Conservation (phyloP, 2,113 vertebrate genomes). For the Platichthys flesus region DNA sequence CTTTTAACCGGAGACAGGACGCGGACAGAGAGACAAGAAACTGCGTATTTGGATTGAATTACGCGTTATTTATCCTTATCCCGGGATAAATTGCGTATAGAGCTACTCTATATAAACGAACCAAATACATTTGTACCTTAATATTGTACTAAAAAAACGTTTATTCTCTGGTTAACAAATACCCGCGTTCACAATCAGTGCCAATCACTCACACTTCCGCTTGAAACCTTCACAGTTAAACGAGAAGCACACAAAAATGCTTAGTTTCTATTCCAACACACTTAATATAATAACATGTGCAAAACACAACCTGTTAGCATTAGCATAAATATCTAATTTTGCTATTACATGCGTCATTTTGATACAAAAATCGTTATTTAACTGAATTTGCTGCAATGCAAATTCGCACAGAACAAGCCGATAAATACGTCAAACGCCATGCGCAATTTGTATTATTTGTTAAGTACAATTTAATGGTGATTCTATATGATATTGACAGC, state of each 20-base stretch:
- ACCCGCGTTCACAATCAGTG: background rate
- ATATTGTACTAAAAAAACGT: background rate
- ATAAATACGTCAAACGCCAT: too few species aligned
- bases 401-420: too few species aligned
- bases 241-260: fast-evolving
- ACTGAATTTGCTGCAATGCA: too few species aligned
- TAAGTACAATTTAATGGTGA: background rate
- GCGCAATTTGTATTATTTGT: background rate
- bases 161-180: background rate
- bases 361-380: too few species aligned
- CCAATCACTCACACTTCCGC: constrained; percentile 19
- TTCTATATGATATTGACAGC: background rate
- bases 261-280: background rate
- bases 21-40: too few species aligned
- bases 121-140: fast-evolving
- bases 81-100: background rate
- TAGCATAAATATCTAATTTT: too few species aligned
- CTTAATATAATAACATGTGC: too few species aligned
- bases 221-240: constrained; percentile 39
- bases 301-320: too few species aligned
- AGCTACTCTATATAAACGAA: background rate
- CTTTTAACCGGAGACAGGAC: background rate
- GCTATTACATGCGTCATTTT: too few species aligned
- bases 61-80: background rate
- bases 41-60: background rate